Base-by-base conservation (phyloP, 2,113 vertebrate genomes). In the Corynorhinus townsendii region DNA sequence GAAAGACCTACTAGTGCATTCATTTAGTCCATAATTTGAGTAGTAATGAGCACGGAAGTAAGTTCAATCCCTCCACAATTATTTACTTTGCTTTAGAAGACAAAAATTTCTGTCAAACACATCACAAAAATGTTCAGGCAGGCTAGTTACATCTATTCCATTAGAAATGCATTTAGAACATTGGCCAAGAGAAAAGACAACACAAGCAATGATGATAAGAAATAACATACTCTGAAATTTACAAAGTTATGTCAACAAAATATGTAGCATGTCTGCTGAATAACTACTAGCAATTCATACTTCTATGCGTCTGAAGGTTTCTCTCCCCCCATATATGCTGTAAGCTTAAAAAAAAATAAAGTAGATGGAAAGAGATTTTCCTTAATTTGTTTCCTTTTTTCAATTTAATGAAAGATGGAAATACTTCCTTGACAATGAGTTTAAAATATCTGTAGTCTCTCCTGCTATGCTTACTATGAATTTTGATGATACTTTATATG, bases 81-180 rank as follows among this genome's bases (percentile, higher is more conserved):
- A 89, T 96, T 93, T 96, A 97, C 68, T 96, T 92, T 97, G 62
- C 89, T 66, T 84, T 82, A 54, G 90, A 96, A 96, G 95, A 97
- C 69, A 97, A 93, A 97, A 97, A 62, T 97, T 96, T 93, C 86
- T 26, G 2, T 97, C 96, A 97, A 95, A 82, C 17, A 92, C 86
- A 95, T 91, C 85, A 96, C 26, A 85, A 87, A 86, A 91, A 89
- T 90, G 97, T 82, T 97, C 86, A 30, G 94, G 85, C 72, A 96
- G 84, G 40, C 30, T 94, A 89, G 85, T 94, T 97, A 94, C n/a
- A 95, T 97, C 84, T 85, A 26, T 85, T 95, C 69, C 62, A 81
- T 62, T 88, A 62, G 87, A 95, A 87, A 79, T 75, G 73, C 4
- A 76, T 82, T 19, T 90, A 84, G 72, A 94, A 97, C 98, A 97